Evolutionary conservation across 1,140 invertebrate genomes (phyloP), one percentile per base, ranked within the genome.

Genomic region (Aphidius ervi): DNA sequence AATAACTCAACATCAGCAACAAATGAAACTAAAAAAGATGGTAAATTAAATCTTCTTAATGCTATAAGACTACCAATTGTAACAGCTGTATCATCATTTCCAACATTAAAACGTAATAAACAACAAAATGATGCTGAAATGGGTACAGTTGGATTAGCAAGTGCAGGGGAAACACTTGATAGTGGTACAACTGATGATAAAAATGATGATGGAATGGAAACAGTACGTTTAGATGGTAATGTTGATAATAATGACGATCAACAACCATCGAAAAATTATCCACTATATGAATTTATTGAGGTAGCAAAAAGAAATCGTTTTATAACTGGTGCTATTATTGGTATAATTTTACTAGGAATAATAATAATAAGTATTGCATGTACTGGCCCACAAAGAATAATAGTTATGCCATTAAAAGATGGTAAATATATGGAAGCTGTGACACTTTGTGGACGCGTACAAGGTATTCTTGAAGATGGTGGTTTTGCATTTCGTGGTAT

Each of bases 401-500:
- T 46, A 73, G 68, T 57, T 1, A 71, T 70, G 62, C 79, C 83
- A 0, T 60, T 88, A n/a, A 83, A 82, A 48, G 82, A 88, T 65
- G 89, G 87, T n/a, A 86, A 84, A 59, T 90, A 82, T 65, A 83
- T 91, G 0, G 83, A 85, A 40, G 86, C 90, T 0, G 82, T 87
- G 31, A 92, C 90, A 9, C 82, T 86, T 2, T 95, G 92, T 73
- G 92, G 92, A 55, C 79, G 77, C 9, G 87, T 93, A 20, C 85
- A 92, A 79, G 92, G 92, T 16, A 71, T 88, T 8, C 75, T 88
- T 37, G 87, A 92, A 69, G 87, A 92, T 61, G 87, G 86, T 9
- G 88, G 85, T 3, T 89, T 87, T 66, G 88, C 88, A 3, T 95
- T 95, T 75, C 86, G 86, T 20, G 91, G 92, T 16, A 90, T 95